Evolutionary conservation across 2,797 vertebrate species (phyloP), one percentile per base, ranked within the genome.

Genomic region (Macropus fuliginosus): DNA sequence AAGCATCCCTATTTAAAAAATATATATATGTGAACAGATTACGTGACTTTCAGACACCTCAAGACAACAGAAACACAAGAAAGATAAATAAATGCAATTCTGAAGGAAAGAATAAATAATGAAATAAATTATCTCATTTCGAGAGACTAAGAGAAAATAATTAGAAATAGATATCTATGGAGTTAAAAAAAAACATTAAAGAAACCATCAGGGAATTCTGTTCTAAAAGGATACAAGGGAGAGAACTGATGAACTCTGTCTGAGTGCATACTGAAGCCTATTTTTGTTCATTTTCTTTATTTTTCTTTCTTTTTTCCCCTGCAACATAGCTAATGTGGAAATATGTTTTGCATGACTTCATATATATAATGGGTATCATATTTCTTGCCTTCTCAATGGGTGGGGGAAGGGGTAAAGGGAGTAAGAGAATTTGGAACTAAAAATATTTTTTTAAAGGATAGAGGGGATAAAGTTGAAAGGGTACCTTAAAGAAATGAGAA

Each of bases 311-410:
- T 81, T 46, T 74, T 46, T 3, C n/a, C 66, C 66, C 18, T 46
- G 40, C 66, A 81, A 81, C 40, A 81, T 24, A 46, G 66, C 59
- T n/a, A 66, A 66, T 66, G 59, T 81, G 40, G n/a, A 81, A 81
- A 81, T 74, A 74, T 81, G 66, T 81, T 81, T 81, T 81, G 40
- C n/a, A 81, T 81, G n/a, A 81, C 66, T 81, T 81, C 66, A 81
- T 81, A 81, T 81, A 46, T 81, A 81, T 81, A 46, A 81, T 46
- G n/a, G n/a, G n/a, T 81, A 81, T 74, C 62, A 34, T 46, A 81
- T 81, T 81, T 81, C 66, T 81, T 46, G n/a, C 66, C 21, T 81
- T 81, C n/a, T 81, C 66, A 81, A 40, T 81, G 66, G 18, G 66
- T 81, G 18, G 40, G 66, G n/a, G n/a, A 81, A 46, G 29, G n/a